Percentiles rank a stretch among this genome's conserved stretches.
Conservation (phyloP, 2,888 invertebrate species). For the Dolichopus griseipennis region DNA sequence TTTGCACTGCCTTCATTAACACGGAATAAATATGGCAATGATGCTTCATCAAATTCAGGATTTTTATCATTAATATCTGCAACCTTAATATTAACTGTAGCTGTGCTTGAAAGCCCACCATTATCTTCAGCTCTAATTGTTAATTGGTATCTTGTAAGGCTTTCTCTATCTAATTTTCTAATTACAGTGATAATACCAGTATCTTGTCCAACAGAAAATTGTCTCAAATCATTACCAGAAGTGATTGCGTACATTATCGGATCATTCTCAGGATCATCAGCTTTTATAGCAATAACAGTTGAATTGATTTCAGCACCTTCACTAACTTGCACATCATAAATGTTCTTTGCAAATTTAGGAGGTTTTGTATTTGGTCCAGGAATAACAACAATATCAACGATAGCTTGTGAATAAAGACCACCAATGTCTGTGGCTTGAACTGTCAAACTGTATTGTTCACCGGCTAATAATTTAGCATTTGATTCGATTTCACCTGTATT, state of each 20-base stretch:
- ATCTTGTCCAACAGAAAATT: conserved; percentile 75
- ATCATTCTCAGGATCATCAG: conserved; percentile 83
- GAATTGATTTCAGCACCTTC: conserved; percentile 84
- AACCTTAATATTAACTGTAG: conserved; percentile 79
- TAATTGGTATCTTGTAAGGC: conserved; percentile 77
- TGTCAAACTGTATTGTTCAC: conserved; percentile 82
- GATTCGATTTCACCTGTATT: conserved; percentile 68
- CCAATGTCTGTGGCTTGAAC: conserved; percentile 74
- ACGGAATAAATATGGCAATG: conserved; percentile 68
- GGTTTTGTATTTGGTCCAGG: conserved; percentile 75
- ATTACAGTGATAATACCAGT: conserved; percentile 86
- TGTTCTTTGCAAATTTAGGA: conserved; percentile 70
- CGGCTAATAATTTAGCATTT: conserved; percentile 70
- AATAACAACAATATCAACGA: conserved; percentile 74
- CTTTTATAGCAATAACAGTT: conserved; percentile 72
- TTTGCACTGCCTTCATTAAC: conserved; percentile 61
- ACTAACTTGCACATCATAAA: conserved; percentile 79
- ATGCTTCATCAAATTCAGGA: conserved; percentile 69
- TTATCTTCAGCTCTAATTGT: conserved; percentile 81
- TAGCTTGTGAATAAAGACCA: conserved; percentile 72
- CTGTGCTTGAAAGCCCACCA: conserved; percentile 69
- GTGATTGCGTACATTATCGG: conserved; percentile 74
- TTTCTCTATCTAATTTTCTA: conserved; percentile 75
- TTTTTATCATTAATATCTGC: conserved; percentile 89
- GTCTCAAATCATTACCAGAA: conserved; percentile 82